A percentile compares a stretch with the other conserved stretches of the same genome.
Evolutionary conservation across 2,797 vertebrate genomes (phyloP).

Genomic region (Esox masquinongy): DNA sequence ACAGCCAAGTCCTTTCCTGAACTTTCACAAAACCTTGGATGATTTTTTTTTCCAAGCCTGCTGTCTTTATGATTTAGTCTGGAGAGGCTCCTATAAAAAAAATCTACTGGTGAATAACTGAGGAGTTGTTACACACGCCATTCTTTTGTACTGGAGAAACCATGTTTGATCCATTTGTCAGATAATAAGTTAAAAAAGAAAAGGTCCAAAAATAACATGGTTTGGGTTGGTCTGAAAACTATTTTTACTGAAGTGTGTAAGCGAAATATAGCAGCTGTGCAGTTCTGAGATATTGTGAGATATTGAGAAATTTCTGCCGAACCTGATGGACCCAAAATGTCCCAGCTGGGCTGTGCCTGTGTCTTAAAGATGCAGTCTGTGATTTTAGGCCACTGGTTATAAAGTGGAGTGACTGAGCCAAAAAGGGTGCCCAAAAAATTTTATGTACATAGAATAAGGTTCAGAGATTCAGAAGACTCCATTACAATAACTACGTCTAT

Average conservation of each 20-base stretch:
- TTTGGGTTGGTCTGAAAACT: constrained; percentile 14
- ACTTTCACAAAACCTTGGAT: constrained; percentile 6
- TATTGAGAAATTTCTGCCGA: too few relatives aligned
- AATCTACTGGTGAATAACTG: constrained; percentile 12
- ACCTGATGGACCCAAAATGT: too few relatives aligned
- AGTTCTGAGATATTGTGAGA: background rate
- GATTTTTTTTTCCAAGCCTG: constrained; percentile 1
- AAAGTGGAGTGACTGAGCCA: too few relatives aligned
- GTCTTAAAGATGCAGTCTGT: too few relatives aligned
- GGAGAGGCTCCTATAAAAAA: background rate
- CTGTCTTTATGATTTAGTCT: constrained; percentile 19
- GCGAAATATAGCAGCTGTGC: constrained; percentile 16
- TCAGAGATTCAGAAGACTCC: too few relatives aligned
- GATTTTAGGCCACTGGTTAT: too few relatives aligned
- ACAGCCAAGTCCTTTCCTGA: constrained; percentile 14
- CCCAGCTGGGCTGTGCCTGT: too few relatives aligned
- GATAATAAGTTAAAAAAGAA: constrained; percentile 8
- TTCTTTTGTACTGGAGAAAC: constrained; percentile 10
- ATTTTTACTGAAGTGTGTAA: constrained; percentile 9
- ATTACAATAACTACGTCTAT: too few relatives aligned
- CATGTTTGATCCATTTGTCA: constrained; percentile 15
- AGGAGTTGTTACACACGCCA: constrained; percentile 13
- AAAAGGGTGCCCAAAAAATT: too few relatives aligned
- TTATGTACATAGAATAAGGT: too few relatives aligned
- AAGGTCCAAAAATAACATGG: constrained; percentile 2